These are phyloP conservation scores for Oreortyx pictus DNA, from an alignment of 2,797 vertebrate genomes.

Conservation along the genomic window DNA sequence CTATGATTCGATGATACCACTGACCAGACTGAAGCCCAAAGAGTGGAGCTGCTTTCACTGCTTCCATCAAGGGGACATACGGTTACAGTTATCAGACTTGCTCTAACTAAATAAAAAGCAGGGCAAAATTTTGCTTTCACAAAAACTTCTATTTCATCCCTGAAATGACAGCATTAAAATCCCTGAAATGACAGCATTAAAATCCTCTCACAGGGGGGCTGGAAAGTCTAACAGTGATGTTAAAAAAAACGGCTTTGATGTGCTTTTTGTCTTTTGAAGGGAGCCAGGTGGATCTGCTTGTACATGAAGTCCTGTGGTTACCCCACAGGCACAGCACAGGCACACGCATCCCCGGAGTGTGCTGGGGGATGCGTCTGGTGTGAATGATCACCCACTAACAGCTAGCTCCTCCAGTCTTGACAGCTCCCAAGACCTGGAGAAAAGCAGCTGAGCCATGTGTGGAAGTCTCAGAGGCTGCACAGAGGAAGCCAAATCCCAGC, in stretches of 20 bases:
- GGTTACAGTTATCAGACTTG: not conserved
- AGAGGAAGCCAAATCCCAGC: not conserved
- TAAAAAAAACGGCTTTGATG: not conserved
- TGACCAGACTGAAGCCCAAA: not conserved
- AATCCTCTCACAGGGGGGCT: not conserved
- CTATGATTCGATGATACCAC: not conserved
- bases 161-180: not conserved
- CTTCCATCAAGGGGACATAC: not conserved
- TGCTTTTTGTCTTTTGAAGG: not conserved
- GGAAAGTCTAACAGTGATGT: not conserved
- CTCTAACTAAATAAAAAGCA: not conserved
- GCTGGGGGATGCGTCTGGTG: not conserved
- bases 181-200: not conserved
- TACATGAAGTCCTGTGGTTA: not conserved
- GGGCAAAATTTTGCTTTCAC: not conserved
- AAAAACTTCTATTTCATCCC: not conserved
- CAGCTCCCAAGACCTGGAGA: not conserved
- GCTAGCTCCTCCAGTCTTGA: not conserved
- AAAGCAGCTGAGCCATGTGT: not conserved
- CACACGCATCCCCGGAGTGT: not conserved
- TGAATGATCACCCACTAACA: not conserved
- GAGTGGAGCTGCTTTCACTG: not conserved
- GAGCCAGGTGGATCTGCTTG: not conserved
- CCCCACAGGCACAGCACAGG: not conserved
- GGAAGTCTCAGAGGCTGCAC: not conserved